Percentiles rank a stretch among this genome's conserved stretches.
Evolutionary conservation across 2,797 vertebrate genomes (phyloP).

Genomic region (Clangula hyemalis): DNA sequence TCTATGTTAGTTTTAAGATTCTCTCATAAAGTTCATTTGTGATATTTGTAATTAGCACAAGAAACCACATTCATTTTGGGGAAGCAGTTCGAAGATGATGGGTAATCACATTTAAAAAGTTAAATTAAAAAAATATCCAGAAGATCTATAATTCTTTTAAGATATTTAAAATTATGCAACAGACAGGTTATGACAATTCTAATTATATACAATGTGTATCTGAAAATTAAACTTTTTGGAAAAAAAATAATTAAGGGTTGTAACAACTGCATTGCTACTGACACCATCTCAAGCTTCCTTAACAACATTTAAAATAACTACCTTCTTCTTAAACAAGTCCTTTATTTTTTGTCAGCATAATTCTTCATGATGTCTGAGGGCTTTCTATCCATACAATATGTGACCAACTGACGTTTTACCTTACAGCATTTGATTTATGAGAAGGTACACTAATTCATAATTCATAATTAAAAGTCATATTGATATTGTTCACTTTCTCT

Average conservation of each 20-base stretch:
- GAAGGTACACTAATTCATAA: constrained; percentile 1
- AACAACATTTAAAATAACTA: constrained; percentile 38
- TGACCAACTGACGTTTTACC: constrained; percentile 10
- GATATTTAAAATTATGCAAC: constrained; percentile 69
- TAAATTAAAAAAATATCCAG: constrained; percentile 50
- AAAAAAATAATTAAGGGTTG: constrained; percentile 69
- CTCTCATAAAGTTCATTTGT: constrained; percentile 48
- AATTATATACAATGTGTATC: constrained; percentile 74
- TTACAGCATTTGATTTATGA: constrained; percentile 8
- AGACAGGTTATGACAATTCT: constrained; percentile 73
- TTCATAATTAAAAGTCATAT: constrained; percentile 1
- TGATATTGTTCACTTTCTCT: constrained; percentile 22
- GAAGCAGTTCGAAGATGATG: background rate
- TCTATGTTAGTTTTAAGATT: constrained; percentile 49
- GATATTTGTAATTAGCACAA: constrained; percentile 68
- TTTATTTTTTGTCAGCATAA: constrained; percentile 12
- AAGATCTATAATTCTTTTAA: constrained; percentile 67
- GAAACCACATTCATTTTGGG: constrained; percentile 51
- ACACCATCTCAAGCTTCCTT: constrained; percentile 7
- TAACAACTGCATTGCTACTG: constrained; percentile 43
- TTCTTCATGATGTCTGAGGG: background rate
- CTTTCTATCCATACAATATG: constrained; percentile 25
- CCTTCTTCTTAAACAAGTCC: constrained; percentile 52
- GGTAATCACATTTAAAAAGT: constrained; percentile 48
- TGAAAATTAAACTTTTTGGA: constrained; percentile 67